phyloP scores from a whole-genome alignment of 2,113 vertebrate genomes.

The Cygnus atratus region DNA sequence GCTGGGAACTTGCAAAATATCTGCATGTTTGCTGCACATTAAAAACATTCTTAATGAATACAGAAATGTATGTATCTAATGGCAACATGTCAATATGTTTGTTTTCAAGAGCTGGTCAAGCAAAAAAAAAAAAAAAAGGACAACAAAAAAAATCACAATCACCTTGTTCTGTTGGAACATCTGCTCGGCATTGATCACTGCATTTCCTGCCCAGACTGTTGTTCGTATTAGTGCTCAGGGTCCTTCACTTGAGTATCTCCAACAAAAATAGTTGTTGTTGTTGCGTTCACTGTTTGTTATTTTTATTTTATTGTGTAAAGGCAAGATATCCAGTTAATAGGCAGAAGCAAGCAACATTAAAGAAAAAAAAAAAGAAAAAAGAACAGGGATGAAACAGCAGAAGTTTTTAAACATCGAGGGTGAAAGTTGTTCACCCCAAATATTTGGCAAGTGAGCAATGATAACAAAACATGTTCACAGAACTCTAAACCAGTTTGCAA shows the following conservation, averaged over 20 bases:
- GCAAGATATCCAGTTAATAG: neutral
- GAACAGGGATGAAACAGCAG: neutral
- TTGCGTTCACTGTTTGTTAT: neutral
- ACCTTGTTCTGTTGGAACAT: neutral
- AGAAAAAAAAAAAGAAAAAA: too few species aligned
- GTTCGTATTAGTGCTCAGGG: neutral
- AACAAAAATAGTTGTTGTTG: neutral
- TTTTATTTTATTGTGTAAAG: neutral
- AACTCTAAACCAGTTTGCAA: neutral
- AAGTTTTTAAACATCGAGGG: constrained; percentile 1
- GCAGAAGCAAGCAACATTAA: neutral
- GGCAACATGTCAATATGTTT: neutral
- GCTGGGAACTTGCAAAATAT: neutral
- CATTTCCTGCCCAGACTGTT: neutral
- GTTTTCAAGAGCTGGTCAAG: neutral
- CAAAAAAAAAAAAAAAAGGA: neutral
- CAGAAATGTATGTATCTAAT: neutral
- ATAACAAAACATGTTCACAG: neutral
- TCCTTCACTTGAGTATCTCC: neutral
- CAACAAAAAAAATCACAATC: neutral
- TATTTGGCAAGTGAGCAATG: constrained; percentile 25
- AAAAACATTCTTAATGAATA: neutral
- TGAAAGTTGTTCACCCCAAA: constrained; percentile 26
- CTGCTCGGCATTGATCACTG: fast-evolving
- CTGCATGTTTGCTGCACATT: neutral